Evolutionary conservation across 2,888 invertebrate genomes (phyloP).

Genomic region (Creontiades dilutus): DNA sequence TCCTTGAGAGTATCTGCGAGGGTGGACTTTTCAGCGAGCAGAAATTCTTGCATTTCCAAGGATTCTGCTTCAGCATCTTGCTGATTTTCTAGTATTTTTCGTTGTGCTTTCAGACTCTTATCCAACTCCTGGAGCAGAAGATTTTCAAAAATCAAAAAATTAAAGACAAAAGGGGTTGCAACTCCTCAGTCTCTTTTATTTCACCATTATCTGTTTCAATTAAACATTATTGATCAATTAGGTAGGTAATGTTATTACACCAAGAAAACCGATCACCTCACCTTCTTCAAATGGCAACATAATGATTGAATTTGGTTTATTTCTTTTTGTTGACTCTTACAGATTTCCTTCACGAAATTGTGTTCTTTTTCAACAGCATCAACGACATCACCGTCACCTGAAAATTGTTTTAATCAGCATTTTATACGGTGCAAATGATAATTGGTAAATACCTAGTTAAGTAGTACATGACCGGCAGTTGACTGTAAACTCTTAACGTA

Average conservation of each 20-base stretch:
- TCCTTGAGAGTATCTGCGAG: slow-evolving; percentile 89
- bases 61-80: slow-evolving; percentile 89
- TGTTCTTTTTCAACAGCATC: slow-evolving; percentile 72
- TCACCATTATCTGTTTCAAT: too few relatives aligned
- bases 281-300: slow-evolving; percentile 86
- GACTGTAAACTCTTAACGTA: too few relatives aligned
- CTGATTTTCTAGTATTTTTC: slow-evolving; percentile 85
- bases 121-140: slow-evolving; percentile 82
- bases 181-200: too few relatives aligned
- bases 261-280: slow-evolving; percentile 77
- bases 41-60: slow-evolving; percentile 91
- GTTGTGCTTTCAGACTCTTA: slow-evolving; percentile 84
- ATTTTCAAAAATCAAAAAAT: too few relatives aligned
- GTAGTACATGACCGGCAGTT: too few relatives aligned
- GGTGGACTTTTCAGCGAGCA: slow-evolving; percentile 90
- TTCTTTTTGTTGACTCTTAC: slow-evolving; percentile 84
- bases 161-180: too few relatives aligned
- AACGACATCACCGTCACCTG: slow-evolving; percentile 71
- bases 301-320: slow-evolving; percentile 85
- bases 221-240: too few relatives aligned
- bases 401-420: neutral
- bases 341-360: slow-evolving; percentile 70
- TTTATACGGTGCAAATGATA: too few relatives aligned
- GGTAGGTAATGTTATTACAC: too few relatives aligned
- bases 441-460: too few relatives aligned